Evolutionary conservation across 1,140 invertebrate species (phyloP), one percentile per base, ranked within the genome.

Genomic region (Frieseomelitta varia): DNA sequence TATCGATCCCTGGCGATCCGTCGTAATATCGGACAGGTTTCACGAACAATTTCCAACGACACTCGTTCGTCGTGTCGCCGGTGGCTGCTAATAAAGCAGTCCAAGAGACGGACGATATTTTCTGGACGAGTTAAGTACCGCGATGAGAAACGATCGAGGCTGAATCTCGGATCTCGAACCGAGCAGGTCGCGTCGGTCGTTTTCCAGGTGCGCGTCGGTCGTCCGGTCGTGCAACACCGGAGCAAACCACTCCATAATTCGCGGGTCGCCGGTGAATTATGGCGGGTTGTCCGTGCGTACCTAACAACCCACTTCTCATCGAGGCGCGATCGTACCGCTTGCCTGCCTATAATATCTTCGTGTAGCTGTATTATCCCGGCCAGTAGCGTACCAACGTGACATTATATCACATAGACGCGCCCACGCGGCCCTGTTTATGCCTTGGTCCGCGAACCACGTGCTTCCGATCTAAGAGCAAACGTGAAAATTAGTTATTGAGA

Each of bases 231-330:
- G 51, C 30, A 65, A 34, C 73, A 51, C 30, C 55, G 56, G 21
- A 34, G 53, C 87, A n/a, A 61, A 34, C 86, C 69, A 85, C 82
- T 86, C 87, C 87, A 90, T 88, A 90, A 90, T 90, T 90, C 87
- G 79, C 79, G n/a, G 55, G 21, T 63, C 75, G 56, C 12, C 39
- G 17, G 73, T 90, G 84, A 90, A 75, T 90, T 90, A 90, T 88
- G 81, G 88, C 78, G 71, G 85, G 80, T 76, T 51, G 80, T 47
- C 84, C 72, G 81, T 79, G 84, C 74, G 80, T 72, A 82, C 78
- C 79, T 84, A 78, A 78, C 88, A 85, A 89, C 74, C 86, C 77
- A 89, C 87, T 87, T 74, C 80, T 86, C 78, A 71, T 79, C 85
- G 86, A 75, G 78, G 65, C 67, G 77, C 67, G 63, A 74, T 68